Evolutionary conservation across 2,888 invertebrate species (phyloP).

Genomic region (Salticus scenicus): DNA sequence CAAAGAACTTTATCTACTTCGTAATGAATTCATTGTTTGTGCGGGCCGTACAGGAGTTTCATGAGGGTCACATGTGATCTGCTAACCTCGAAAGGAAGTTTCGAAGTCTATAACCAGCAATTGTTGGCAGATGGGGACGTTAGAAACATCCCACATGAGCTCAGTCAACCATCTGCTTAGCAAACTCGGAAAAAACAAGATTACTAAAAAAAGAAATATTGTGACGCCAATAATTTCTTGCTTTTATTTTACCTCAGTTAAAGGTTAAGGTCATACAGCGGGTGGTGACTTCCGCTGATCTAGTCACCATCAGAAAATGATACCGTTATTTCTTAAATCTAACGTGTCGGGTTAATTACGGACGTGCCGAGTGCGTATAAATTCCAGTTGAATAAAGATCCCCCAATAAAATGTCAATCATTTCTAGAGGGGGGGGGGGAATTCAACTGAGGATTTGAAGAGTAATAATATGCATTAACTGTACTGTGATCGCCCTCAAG

Average conservation of each 20-base stretch:
- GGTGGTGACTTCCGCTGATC: conserved; percentile 20
- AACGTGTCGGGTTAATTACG: too few relatives aligned
- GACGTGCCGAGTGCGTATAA: too few relatives aligned
- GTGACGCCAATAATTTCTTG: not conserved
- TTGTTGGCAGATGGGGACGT: conserved; percentile 6
- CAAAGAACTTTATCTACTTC: not conserved
- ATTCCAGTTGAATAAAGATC: too few relatives aligned
- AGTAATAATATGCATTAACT: too few relatives aligned
- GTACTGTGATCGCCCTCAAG: too few relatives aligned
- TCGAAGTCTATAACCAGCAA: not conserved
- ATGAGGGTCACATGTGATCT: conserved; percentile 15
- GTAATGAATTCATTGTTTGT: conserved; percentile 12
- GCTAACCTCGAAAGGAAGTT: not conserved
- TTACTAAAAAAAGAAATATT: not conserved
- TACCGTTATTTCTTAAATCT: not conserved
- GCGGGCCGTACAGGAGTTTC: not conserved
- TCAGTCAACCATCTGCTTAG: not conserved
- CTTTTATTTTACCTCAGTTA: not conserved
- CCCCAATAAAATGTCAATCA: too few relatives aligned
- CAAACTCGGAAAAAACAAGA: not conserved
- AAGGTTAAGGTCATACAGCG: conserved; percentile 22
- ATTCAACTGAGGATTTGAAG: too few relatives aligned
- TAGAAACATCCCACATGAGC: conserved; percentile 1
- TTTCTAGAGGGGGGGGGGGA: too few relatives aligned
- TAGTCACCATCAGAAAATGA: not conserved